Conservation (phyloP, 2,113 vertebrate species). For the Actenoides hombroni region DNA sequence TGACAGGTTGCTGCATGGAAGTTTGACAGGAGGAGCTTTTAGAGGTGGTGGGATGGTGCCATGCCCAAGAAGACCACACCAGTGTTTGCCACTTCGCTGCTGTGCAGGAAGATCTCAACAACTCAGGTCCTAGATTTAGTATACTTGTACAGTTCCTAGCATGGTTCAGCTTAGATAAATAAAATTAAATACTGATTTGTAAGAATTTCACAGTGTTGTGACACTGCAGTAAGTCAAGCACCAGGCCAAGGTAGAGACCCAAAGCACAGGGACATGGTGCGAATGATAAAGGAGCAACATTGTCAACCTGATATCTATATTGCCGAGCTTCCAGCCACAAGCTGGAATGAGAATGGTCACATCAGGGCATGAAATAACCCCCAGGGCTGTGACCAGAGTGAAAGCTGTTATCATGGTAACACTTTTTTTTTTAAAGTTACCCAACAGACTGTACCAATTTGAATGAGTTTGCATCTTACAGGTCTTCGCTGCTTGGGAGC, state of each 20-base stretch:
- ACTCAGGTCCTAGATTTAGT: background rate
- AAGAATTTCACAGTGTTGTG: background rate
- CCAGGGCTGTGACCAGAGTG: background rate
- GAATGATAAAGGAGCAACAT: background rate
- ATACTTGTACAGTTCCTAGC: background rate
- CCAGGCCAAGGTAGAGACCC: background rate
- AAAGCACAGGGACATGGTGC: background rate
- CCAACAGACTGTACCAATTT: background rate
- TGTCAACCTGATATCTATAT: background rate
- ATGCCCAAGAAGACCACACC: background rate
- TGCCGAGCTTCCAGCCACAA: background rate
- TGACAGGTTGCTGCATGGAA: background rate
- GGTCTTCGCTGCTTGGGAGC: background rate
- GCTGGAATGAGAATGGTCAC: background rate
- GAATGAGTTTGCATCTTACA: background rate
- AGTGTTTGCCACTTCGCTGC: fast-evolving
- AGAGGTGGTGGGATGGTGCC: background rate
- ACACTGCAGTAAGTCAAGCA: background rate
- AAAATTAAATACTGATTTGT: background rate
- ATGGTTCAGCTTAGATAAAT: background rate
- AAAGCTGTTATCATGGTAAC: background rate
- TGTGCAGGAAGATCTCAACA: background rate
- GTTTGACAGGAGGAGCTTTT: background rate
- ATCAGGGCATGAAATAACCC: background rate
- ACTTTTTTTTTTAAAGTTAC: background rate